These are phyloP conservation scores for Thymelicus lineola DNA, from an alignment of 2,888 invertebrate species.

Conservation along the genomic window DNA sequence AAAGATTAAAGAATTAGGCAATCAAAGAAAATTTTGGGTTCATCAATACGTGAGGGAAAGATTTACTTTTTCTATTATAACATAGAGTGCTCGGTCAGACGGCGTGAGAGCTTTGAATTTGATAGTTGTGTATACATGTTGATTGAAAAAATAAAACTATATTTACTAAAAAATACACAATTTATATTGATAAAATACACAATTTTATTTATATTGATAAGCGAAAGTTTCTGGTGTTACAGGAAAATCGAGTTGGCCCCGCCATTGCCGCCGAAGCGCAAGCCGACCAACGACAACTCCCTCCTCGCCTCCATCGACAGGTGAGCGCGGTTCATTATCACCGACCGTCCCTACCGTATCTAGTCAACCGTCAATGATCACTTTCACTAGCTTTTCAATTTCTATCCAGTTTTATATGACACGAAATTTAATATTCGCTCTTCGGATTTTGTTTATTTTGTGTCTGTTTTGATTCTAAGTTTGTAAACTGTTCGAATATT, in stretches of 20 bases:
- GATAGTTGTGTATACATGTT: too few relatives aligned
- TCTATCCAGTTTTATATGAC: slow-evolving; percentile 12
- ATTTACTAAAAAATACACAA: not conserved
- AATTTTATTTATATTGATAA: slow-evolving; percentile 39
- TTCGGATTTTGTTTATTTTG: not conserved
- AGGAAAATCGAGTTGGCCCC: slow-evolving; percentile 89
- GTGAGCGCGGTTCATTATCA: slow-evolving; percentile 65
- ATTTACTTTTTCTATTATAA: too few relatives aligned
- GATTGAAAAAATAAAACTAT: too few relatives aligned
- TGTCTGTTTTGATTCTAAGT: too few relatives aligned
- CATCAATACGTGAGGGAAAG: too few relatives aligned
- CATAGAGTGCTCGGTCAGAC: too few relatives aligned
- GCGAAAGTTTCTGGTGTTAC: slow-evolving; percentile 62
- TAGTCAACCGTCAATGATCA: slow-evolving; percentile 18
- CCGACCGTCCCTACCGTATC: slow-evolving; percentile 22
- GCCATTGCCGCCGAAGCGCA: slow-evolving; percentile 91
- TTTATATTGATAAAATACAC: too few relatives aligned
- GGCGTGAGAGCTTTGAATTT: too few relatives aligned
- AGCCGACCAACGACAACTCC: slow-evolving; percentile 80
- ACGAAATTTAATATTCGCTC: not conserved
- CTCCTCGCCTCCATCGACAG: slow-evolving; percentile 86
- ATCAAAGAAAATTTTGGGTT: too few relatives aligned
- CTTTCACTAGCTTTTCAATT: slow-evolving; percentile 33
- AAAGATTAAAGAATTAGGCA: too few relatives aligned
- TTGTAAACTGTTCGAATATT: too few relatives aligned